Percentiles rank a stretch among this genome's conserved stretches.
Conservation (phyloP, 2,888 invertebrate genomes). For the Coleophora deauratella region DNA sequence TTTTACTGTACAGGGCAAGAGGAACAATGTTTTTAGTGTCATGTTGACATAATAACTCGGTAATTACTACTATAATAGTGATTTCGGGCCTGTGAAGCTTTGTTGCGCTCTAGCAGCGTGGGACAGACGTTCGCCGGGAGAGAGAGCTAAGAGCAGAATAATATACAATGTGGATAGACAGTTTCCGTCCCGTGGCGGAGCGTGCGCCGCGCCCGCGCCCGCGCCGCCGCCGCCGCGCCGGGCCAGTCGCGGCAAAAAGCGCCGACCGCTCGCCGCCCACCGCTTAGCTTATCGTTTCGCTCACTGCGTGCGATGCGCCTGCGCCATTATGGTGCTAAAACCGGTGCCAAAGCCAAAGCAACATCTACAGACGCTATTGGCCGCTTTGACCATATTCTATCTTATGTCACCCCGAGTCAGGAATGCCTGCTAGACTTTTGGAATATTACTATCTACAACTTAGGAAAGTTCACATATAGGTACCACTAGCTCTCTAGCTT, state of each 20-base stretch:
- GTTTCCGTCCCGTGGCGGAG: constrained; percentile 34
- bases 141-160: constrained; percentile 60
- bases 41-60: constrained; percentile 46
- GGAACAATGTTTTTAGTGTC: constrained; percentile 39
- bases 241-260: constrained; percentile 27
- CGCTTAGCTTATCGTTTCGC: constrained; percentile 26
- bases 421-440: no score
- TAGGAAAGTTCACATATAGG: no score
- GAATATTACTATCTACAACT: no score
- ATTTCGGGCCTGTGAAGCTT: constrained; percentile 16
- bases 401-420: no score
- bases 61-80: neutral
- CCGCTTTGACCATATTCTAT: no score
- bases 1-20: constrained; percentile 30
- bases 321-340: no score
- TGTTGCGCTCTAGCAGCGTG: constrained; percentile 32
- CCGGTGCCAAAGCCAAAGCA: no score
- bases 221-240: neutral
- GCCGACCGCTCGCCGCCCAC: constrained; percentile 39
- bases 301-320: neutral
- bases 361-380: no score
- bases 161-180: constrained; percentile 54
- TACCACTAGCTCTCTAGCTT: no score
- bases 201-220: constrained; percentile 1
- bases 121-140: constrained; percentile 46